Evolutionary conservation across 2,797 vertebrate species (phyloP).

Genomic region (Botia almorhae): DNA sequence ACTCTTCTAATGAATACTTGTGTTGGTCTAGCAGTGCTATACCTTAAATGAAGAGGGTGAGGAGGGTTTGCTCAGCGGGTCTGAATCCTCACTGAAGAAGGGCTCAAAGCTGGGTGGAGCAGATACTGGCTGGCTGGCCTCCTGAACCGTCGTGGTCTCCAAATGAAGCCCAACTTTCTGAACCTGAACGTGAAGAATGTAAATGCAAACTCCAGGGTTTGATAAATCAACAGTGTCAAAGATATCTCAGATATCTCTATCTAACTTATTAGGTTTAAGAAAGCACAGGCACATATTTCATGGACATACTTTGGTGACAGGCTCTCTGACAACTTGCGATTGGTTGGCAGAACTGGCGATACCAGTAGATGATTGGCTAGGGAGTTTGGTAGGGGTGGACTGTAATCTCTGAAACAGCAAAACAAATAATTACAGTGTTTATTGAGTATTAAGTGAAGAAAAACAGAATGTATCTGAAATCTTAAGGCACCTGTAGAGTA

Average conservation of each 20-base stretch:
- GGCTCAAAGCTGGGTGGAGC: constrained; percentile 74
- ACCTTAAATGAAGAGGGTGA: constrained; percentile 75
- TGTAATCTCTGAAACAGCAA: constrained; percentile 76
- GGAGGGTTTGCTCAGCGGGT: constrained; percentile 68
- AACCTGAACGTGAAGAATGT: constrained; percentile 56
- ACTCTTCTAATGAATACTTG: neutral
- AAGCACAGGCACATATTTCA: neutral
- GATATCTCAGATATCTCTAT: neutral
- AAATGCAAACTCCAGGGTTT: neutral
- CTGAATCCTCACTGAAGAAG: constrained; percentile 75
- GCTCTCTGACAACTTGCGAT: constrained; percentile 72
- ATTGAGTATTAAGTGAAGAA: neutral
- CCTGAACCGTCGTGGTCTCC: constrained; percentile 66
- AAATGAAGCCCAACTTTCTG: constrained; percentile 73
- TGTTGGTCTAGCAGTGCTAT: constrained; percentile 22
- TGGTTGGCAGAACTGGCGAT: constrained; percentile 68
- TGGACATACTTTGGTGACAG: constrained; percentile 78
- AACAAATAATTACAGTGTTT: neutral
- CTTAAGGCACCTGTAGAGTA: constrained; percentile 78
- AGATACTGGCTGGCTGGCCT: constrained; percentile 68
- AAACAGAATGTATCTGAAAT: neutral
- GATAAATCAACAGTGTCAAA: neutral
- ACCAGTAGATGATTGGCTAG: constrained; percentile 64
- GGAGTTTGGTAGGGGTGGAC: constrained; percentile 80
- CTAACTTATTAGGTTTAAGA: neutral